These are phyloP conservation scores for Sylvia atricapilla DNA, from an alignment of 2,113 vertebrate genomes.

Conservation along the genomic window DNA sequence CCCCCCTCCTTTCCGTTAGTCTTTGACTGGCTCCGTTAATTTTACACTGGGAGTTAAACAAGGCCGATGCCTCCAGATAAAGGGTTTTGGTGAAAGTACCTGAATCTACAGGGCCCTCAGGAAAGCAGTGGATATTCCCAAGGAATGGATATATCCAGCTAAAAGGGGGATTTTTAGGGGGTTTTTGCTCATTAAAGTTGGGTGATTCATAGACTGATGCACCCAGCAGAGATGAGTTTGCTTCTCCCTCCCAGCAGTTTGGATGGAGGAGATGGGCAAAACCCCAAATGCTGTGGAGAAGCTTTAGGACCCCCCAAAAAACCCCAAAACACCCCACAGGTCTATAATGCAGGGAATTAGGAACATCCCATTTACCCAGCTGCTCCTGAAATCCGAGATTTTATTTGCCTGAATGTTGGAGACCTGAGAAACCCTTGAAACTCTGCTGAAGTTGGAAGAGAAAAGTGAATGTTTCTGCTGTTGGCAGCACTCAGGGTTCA, in stretches of 20 bases:
- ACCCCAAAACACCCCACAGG: fast-evolving
- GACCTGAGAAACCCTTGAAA: not conserved
- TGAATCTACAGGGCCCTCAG: not conserved
- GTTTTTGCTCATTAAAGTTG: not conserved
- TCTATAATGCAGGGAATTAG: not conserved
- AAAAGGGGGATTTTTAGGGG: not conserved
- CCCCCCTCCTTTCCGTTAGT: not conserved
- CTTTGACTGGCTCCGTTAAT: not conserved
- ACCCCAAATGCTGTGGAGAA: not conserved
- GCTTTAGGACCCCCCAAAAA: not conserved
- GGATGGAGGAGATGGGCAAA: not conserved
- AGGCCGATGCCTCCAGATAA: not conserved
- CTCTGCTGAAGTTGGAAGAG: not conserved
- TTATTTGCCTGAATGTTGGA: not conserved
- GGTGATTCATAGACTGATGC: not conserved
- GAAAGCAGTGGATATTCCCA: not conserved
- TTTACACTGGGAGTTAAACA: not conserved
- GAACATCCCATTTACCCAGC: not conserved
- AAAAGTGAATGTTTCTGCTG: not conserved
- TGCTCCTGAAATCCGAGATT: not conserved
- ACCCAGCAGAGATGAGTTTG: not conserved
- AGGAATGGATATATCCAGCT: not conserved
- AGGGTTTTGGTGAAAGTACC: not conserved
- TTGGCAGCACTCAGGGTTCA: not conserved
- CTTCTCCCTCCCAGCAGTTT: not conserved